Evolutionary conservation across 2,113 vertebrate genomes (phyloP), one percentile per base, ranked within the genome.

Genomic region (Rhabdomys dilectus): DNA sequence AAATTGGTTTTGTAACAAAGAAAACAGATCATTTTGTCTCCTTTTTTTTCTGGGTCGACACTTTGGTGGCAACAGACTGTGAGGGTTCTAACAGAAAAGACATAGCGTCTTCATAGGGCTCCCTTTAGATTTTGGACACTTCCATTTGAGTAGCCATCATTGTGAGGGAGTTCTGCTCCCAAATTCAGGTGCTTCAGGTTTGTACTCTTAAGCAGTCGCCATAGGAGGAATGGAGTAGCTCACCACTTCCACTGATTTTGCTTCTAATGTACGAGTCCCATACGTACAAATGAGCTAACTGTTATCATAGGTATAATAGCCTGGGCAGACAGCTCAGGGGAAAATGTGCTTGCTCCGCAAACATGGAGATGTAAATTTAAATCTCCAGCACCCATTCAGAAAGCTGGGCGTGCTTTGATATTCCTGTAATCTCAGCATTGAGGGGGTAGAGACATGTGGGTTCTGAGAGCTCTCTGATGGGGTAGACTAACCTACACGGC

Each of bases 21-120:
- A 97, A 97, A 97, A 98, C 91, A 62, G 97, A 96, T 97, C 96
- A 96, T 98, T 98, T 98, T 97, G 95, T 98, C 96, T 93, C 10
- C 96, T 97, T 96, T 80, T 87, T 97, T 78, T 97, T 87, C 93
- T 97, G 96, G 95, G 77, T 87, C 51, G 62, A 93, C 91, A 90
- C 93, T 97, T 97, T 82, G 86, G 51, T 95, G 97, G 91, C 86
- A 94, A 98, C 94, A 95, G 93, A 97, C 95, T 95, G 96, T 95
- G 96, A 96, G 97, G 91, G 68, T 97, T 94, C 93, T 98, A 94
- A n/a, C 84, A 95, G 84, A 97, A 96, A 97, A 96, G 85, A 97
- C 93, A 94, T 95, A 92, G 96, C 70, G 70, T 96, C 76, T 95
- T 85, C 91, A 90, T 97, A 92, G 96, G 96, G 93, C 97, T 96